A percentile compares a stretch with the other conserved stretches of the same genome.
Conservation (phyloP, 2,888 invertebrate species). For the Serrognathus titanus region DNA sequence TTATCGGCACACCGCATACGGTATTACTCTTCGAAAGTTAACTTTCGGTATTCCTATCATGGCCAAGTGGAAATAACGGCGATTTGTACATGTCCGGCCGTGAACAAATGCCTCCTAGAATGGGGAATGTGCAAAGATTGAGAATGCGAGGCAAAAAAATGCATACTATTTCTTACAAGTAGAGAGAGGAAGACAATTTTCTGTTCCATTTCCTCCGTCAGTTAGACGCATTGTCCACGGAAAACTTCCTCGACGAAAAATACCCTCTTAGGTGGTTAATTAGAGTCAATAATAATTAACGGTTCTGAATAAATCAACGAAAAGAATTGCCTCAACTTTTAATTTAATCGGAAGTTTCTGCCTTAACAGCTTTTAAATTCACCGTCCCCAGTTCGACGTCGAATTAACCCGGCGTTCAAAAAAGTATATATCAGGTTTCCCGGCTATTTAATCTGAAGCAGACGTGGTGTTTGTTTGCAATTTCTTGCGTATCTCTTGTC, state of each 20-base stretch:
- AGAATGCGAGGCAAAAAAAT: constrained; percentile 48
- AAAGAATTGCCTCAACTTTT: constrained; percentile 42
- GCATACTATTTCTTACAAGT: constrained; percentile 44
- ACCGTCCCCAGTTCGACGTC: constrained; percentile 18
- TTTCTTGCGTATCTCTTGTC: neutral
- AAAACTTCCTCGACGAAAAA: constrained; percentile 30
- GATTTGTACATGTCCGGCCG: constrained; percentile 50
- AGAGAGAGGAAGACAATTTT: constrained; percentile 49
- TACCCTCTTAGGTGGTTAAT: constrained; percentile 46
- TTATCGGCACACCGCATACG: neutral
- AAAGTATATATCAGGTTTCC: neutral
- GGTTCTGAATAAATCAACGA: constrained; percentile 44
- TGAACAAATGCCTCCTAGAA: constrained; percentile 42
- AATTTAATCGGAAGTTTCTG: constrained; percentile 36
- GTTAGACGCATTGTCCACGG: constrained; percentile 31
- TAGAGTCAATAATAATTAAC: constrained; percentile 49
- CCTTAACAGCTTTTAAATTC: constrained; percentile 2
- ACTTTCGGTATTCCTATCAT: constrained; percentile 45
- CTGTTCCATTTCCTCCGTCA: constrained; percentile 51
- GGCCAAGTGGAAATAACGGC: constrained; percentile 48
- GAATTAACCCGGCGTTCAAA: constrained; percentile 9
- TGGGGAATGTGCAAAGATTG: constrained; percentile 49
- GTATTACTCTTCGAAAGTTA: neutral
- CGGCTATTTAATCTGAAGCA: no score
- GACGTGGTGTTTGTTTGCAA: no score